Evolutionary conservation across 2,113 vertebrate genomes (phyloP).

Genomic region (Pteropus alecto): DNA sequence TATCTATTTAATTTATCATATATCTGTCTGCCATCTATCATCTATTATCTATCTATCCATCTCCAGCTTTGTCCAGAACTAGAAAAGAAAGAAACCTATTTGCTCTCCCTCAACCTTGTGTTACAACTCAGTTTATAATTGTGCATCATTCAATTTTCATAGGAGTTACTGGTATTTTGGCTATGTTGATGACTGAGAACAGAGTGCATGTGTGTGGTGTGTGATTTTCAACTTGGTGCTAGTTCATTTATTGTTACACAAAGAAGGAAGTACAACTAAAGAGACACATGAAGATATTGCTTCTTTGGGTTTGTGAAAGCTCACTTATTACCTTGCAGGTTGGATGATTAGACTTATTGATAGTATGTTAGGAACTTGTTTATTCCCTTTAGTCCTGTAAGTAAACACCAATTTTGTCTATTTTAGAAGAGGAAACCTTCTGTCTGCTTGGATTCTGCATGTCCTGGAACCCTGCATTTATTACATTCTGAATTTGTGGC

Average conservation of each 20-base stretch:
- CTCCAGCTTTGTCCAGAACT: neutral
- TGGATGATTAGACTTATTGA: neutral
- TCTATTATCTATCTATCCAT: neutral
- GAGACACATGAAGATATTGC: neutral
- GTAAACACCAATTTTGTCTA: neutral
- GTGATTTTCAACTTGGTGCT: neutral
- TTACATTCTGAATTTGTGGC: neutral
- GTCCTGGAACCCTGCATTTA: neutral
- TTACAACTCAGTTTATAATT: neutral
- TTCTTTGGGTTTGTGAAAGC: neutral
- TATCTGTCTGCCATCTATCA: neutral
- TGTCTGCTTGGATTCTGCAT: neutral
- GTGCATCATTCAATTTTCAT: neutral
- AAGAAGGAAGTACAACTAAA: neutral
- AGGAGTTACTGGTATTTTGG: neutral
- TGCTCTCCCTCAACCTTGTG: neutral
- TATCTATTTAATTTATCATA: neutral
- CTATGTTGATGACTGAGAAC: neutral
- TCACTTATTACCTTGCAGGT: neutral
- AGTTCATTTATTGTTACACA: neutral
- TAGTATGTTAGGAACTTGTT: neutral
- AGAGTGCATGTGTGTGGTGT: neutral
- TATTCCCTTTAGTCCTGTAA: neutral
- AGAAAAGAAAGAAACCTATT: neutral
- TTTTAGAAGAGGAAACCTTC: neutral